Evolutionary conservation across 2,888 invertebrate species (phyloP).

Genomic region (Amphipyra berbera): DNA sequence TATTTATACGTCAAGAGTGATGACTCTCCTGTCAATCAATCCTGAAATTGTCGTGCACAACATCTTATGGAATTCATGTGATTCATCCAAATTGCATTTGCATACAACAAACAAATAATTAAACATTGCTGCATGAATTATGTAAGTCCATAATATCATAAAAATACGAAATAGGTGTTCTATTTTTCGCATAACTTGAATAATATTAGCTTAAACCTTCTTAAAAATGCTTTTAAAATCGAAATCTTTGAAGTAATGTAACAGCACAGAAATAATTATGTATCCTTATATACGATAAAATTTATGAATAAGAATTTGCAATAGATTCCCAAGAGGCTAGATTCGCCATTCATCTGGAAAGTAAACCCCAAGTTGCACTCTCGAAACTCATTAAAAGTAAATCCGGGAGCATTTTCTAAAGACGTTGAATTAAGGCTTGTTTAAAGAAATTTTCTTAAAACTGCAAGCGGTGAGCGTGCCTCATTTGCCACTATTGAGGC

Average conservation of each 20-base stretch:
- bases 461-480: conserved; percentile 82
- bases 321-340: conserved; percentile 65
- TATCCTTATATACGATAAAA: conserved; percentile 55
- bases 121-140: no score
- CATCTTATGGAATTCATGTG: conserved; percentile 49
- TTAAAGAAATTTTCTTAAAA: conserved; percentile 86
- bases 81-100: conserved; percentile 35
- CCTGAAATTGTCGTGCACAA: conserved; percentile 72
- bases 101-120: no score
- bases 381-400: conserved; percentile 89
- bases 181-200: no score
- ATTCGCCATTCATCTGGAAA: conserved; percentile 82
- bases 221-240: not conserved
- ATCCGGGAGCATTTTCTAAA: conserved; percentile 87
- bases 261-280: no score
- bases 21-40: conserved; percentile 86
- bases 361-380: conserved; percentile 85
- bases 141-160: no score
- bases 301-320: conserved; percentile 67
- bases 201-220: no score
- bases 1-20: conserved; percentile 77
- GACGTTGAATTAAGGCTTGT: conserved; percentile 86
- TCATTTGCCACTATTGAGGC: conserved; percentile 88
- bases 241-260: not conserved
- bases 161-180: no score